A percentile compares a stretch with the other conserved stretches of the same genome.
These are phyloP conservation scores for Oscheius sp. DNA, from an alignment of 2,888 invertebrate genomes.

Conservation along the genomic window DNA sequence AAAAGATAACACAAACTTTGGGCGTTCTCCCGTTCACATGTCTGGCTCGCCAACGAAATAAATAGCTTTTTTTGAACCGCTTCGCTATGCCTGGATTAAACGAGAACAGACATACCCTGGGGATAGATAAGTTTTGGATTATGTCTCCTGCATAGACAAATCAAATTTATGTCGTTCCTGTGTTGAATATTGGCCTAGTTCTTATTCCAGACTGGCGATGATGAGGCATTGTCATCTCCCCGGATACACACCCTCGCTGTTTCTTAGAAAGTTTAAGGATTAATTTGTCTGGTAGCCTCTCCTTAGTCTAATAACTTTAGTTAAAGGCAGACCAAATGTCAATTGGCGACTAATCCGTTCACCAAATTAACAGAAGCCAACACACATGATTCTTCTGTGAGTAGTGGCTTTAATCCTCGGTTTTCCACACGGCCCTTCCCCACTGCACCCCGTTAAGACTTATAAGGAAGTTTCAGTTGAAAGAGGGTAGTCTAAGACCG, in stretches of 20 bases:
- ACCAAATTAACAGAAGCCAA: slow-evolving; percentile 30
- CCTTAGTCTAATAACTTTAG: neutral
- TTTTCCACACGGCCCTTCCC: slow-evolving; percentile 1
- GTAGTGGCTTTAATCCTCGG: slow-evolving; percentile 15
- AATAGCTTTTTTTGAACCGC: no score
- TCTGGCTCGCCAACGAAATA: no score
- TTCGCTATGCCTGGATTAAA: no score
- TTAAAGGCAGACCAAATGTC: slow-evolving; percentile 24
- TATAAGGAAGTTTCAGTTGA: neutral
- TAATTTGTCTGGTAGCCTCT: neutral
- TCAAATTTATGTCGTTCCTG: slow-evolving; percentile 34
- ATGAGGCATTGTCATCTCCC: neutral
- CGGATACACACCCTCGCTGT: slow-evolving; percentile 6
- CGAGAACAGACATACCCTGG: slow-evolving; percentile 17
- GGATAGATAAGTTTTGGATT: slow-evolving; percentile 36
- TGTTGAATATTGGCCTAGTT: slow-evolving; percentile 18
- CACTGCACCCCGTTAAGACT: neutral
- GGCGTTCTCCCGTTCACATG: no score
- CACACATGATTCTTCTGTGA: slow-evolving; percentile 15
- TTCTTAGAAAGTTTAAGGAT: neutral
- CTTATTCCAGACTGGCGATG: neutral
- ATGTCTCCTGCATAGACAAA: slow-evolving; percentile 26
- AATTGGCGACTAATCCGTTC: slow-evolving; percentile 26
- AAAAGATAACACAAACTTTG: no score
- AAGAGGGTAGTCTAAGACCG: no score